These are phyloP conservation scores for Invenusta paracnida DNA, from an alignment of 2,888 invertebrate species.

Conservation along the genomic window DNA sequence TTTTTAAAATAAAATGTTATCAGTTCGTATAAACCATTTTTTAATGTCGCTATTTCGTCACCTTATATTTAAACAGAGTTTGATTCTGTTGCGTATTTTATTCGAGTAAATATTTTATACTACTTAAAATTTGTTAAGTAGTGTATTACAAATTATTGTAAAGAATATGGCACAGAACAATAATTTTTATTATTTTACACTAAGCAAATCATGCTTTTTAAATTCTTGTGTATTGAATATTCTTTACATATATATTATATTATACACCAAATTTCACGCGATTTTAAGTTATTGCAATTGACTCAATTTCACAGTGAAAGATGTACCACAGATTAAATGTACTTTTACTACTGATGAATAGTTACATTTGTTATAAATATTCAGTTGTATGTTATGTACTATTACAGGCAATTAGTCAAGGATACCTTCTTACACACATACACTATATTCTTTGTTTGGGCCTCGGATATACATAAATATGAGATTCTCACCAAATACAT, in stretches of 20 bases:
- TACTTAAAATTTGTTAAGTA: background rate
- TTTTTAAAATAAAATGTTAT: background rate
- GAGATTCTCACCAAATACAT: no score
- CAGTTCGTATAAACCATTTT: background rate
- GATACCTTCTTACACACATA: no score
- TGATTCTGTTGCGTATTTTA: background rate
- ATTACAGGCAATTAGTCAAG: no score
- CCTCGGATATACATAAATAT: no score
- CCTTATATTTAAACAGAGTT: background rate
- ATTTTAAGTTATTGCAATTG: background rate
- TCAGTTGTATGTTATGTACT: no score
- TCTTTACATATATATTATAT: background rate
- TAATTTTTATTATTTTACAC: background rate
- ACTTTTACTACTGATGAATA: no score
- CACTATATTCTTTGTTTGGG: no score
- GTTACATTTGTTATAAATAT: no score
- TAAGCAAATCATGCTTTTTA: background rate
- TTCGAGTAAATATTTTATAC: background rate
- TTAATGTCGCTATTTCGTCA: no score
- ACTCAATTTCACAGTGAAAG: background rate
- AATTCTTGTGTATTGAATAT: background rate
- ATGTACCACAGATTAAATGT: no score
- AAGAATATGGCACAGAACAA: background rate
- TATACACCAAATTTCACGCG: background rate
- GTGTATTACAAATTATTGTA: background rate